A percentile compares a stretch with the other conserved stretches of the same genome.
Conservation (phyloP, 2,888 invertebrate genomes). For the Dryobotodes eremita region DNA sequence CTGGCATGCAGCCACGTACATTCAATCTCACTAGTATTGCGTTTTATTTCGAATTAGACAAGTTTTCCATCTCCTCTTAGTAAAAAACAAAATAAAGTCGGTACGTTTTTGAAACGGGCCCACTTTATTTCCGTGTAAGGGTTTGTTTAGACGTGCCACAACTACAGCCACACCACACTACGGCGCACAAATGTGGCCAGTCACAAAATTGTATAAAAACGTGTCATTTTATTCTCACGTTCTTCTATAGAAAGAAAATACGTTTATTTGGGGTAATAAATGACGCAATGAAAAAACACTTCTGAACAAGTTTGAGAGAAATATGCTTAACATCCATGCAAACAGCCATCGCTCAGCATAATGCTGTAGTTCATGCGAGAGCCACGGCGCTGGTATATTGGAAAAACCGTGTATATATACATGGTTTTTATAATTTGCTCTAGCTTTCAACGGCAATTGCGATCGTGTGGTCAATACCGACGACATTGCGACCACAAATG, state of each 20-base stretch:
- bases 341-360: too few species aligned
- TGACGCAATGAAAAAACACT: too few species aligned
- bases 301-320: too few species aligned
- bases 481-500: not conserved
- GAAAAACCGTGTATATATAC: too few species aligned
- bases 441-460: not conserved
- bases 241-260: too few species aligned
- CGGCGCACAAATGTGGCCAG: not conserved
- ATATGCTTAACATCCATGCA: too few species aligned
- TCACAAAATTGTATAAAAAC: not conserved
- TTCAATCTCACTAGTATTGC: slow-evolving; percentile 39
- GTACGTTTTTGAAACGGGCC: slow-evolving; percentile 2
- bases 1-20: slow-evolving; percentile 47
- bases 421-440: not conserved
- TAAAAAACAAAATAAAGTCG: slow-evolving; percentile 21
- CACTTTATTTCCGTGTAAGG: slow-evolving; percentile 35
- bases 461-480: not conserved
- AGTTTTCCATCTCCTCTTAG: slow-evolving; percentile 38
- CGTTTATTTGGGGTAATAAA: too few species aligned
- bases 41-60: slow-evolving; percentile 36
- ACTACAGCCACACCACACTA: not conserved
- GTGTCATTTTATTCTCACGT: not conserved
- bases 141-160: not conserved
- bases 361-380: too few species aligned
- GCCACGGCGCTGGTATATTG: too few species aligned